phyloP scores from a whole-genome alignment of 2,113 vertebrate species.

The Neotragus moschatus region DNA sequence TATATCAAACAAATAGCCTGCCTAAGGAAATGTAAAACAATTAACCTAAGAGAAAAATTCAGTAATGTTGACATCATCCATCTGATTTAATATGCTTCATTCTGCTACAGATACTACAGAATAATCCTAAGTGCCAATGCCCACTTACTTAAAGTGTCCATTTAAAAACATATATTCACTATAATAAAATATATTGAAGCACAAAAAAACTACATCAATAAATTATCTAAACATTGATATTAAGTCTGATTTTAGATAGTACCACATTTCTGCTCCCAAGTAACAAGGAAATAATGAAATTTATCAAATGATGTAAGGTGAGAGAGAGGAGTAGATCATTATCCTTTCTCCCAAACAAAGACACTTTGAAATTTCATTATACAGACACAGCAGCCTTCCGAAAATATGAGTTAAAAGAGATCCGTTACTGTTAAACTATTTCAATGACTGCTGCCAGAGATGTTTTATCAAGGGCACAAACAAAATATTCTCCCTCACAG shows the following conservation, averaged over 20 bases:
- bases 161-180: not conserved
- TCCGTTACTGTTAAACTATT: not conserved
- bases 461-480: not conserved
- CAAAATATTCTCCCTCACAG: not conserved
- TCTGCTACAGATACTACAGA: too few species aligned
- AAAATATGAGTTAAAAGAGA: not conserved
- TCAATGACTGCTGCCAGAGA: not conserved
- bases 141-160: not conserved
- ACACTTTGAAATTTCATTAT: not conserved
- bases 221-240: not conserved
- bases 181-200: not conserved
- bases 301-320: not conserved
- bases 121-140: not conserved
- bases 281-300: not conserved
- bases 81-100: not conserved
- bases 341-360: not conserved
- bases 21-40: not conserved
- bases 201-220: not conserved
- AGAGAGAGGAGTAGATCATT: not conserved
- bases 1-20: slow-evolving; percentile 13
- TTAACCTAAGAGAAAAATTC: not conserved
- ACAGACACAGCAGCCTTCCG: not conserved
- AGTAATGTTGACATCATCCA: not conserved
- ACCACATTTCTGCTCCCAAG: not conserved
- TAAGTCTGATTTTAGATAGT: not conserved